Evolutionary conservation across 1,140 invertebrate genomes (phyloP), one percentile per base, ranked within the genome.

Genomic region (Drosophila santomea): DNA sequence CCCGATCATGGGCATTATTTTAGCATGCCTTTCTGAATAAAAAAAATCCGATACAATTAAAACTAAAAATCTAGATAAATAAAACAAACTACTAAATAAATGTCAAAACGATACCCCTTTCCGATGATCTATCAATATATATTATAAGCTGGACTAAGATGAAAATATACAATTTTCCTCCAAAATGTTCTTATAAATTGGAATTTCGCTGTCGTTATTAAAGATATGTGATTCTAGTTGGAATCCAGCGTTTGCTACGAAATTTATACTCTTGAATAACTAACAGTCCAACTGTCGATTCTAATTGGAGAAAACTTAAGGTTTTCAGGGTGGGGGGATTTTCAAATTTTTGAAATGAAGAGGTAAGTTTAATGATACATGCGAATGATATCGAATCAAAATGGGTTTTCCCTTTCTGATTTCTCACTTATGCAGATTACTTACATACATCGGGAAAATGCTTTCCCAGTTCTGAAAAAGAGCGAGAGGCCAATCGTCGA

Each of bases 1-100:
- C 85, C 79, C 69, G 84, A 92, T 74, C 72, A 79, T 72, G 88
- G 81, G 69, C 73, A 80, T 67, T 91, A 90, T 86, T 92, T 91
- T 79, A 90, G 81, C 80, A 91, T 89, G 79, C 91, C 88, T 81
- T 91, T 92, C 77, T 91, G 52, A 90, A 73, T 59, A 76, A 58
- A 32, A 17, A 17, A 74, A 76, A 76, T 59, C 54, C 52, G 74
- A 76, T 75, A 76, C 51, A 76, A 67, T 67, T 58, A 75, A 58
- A 75, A 66, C 41, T 74, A 75, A 75, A 56, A 75, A 44, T 52
- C 51, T 76, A 76, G 73, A 76, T 58, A 76, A 75, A 76, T 75
- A 75, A 76, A 75, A 64, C 48, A 60, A 75, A 75, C 45, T 75
- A 75, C 41, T 67, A 67, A 76, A 44, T 67, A 57, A 71, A 71